Conservation (phyloP, 2,888 invertebrate species). For the Beris morrisii region DNA sequence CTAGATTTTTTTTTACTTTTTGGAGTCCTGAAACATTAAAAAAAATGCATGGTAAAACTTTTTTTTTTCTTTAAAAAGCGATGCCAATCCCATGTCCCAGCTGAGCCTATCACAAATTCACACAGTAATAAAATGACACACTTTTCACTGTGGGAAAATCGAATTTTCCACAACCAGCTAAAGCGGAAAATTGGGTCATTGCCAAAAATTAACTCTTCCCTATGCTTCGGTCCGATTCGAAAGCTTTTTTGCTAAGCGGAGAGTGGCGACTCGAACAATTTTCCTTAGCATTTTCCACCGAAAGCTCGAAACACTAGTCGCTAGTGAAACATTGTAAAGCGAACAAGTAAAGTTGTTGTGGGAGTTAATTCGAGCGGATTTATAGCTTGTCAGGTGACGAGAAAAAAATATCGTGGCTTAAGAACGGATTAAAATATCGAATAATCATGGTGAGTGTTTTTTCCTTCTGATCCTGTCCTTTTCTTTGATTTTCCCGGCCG, state of each 20-base stretch:
- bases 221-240: not conserved
- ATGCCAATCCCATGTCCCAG: no score
- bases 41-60: no score
- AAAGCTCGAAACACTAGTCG: constrained; percentile 10
- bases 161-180: constrained; percentile 1
- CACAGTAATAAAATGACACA: constrained; percentile 6
- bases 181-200: constrained; percentile 16
- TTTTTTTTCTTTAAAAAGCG: no score
- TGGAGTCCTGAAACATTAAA: no score
- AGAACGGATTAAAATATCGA: constrained; percentile 9
- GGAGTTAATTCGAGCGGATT: not conserved
- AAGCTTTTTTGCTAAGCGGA: constrained; percentile 1
- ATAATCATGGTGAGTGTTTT: constrained; percentile 18
- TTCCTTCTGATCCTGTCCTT: no score
- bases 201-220: not conserved
- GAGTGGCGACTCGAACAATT: not conserved
- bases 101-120: no score
- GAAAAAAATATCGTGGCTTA: not conserved
- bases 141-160: constrained; percentile 11
- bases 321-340: constrained; percentile 11
- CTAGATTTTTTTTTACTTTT: no score
- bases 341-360: not conserved
- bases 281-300: not conserved
- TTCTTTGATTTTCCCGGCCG: not conserved
- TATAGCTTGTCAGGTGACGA: not conserved